Conservation (phyloP, 2,113 vertebrate genomes). For the Ia io region DNA sequence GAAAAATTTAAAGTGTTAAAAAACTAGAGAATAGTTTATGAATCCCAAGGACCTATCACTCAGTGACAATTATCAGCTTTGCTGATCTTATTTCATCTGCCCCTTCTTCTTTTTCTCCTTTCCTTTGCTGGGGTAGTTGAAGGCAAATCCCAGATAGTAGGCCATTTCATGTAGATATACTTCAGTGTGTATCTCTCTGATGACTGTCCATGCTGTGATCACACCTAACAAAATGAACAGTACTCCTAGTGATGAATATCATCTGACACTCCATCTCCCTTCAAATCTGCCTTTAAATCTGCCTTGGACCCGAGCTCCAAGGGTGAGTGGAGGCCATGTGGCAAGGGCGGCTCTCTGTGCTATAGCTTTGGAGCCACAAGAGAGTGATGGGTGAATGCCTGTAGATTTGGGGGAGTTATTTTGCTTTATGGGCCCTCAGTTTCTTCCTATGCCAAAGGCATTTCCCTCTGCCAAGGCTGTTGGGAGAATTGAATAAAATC, state of each 20-base stretch:
- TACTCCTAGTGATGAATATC: not conserved
- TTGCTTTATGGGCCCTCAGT: not conserved
- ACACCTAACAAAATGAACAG: not conserved
- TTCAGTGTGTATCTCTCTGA: not conserved
- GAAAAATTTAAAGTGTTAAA: not conserved
- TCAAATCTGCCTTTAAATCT: not conserved
- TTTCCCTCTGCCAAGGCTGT: not conserved
- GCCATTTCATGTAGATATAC: not conserved
- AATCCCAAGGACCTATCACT: not conserved
- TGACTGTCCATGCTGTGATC: not conserved
- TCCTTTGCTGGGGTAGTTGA: not conserved
- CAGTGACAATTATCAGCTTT: not conserved
- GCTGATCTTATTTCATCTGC: not conserved
- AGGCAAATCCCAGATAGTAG: not conserved
- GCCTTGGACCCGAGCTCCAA: not conserved
- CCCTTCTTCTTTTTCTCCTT: not conserved
- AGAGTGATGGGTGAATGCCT: not conserved
- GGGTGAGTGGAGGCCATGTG: not conserved
- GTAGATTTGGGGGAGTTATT: not conserved
- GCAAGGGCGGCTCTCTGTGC: not conserved
- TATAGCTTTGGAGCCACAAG: not conserved
- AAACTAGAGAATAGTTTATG: not conserved
- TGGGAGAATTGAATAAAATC: not conserved
- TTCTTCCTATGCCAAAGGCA: not conserved
- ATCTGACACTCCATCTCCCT: not conserved